Evolutionary conservation across 1,140 invertebrate genomes (phyloP), one percentile per base, ranked within the genome.

Genomic region (Drosophila virilis): DNA sequence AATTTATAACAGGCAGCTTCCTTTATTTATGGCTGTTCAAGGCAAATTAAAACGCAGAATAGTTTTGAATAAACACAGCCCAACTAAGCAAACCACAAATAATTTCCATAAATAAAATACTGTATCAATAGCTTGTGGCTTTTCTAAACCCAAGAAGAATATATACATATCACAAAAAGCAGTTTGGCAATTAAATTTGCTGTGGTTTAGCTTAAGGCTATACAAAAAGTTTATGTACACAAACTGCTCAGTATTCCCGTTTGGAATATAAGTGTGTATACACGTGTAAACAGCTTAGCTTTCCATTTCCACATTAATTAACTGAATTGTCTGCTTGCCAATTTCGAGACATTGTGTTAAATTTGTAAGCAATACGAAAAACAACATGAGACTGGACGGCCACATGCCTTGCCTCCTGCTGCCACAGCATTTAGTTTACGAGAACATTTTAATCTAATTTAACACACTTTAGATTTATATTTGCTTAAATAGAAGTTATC

Each of bases 371-470:
- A 61, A 67, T 74, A 12, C 40, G 13, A 42, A 15, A 45, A 50
- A 75, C 54, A 51, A 80, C 13, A 48, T 33, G 54, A 35, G 40
- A 60, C 35, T 40, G 66, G 43, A 58, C 6, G 12, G 7, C 15
- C 28, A 32, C n/a, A 12, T 2, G 3, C 12, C 6, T 32, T 8
- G 28, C 28, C 28, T n/a, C 12, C 15, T 35, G 1, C 8, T 9
- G 77, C 58, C 50, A 13, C 61, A 84, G 45, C 58, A 69, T 78
- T 86, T 82, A 73, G 64, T 77, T 88, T 88, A 88, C 78, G 83
- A 88, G 79, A 88, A 88, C 83, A 83, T 88, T 88, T 88, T 89
- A 88, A 88, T 88, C 84, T 89, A 88, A 88, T 88, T 88, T 88
- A 89, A 81, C 83, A 88, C 83, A 88, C 83, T 88, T 88, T 89